A percentile compares a stretch with the other conserved stretches of the same genome.
Evolutionary conservation across 2,888 invertebrate species (phyloP).

Genomic region (Hedya salicella): DNA sequence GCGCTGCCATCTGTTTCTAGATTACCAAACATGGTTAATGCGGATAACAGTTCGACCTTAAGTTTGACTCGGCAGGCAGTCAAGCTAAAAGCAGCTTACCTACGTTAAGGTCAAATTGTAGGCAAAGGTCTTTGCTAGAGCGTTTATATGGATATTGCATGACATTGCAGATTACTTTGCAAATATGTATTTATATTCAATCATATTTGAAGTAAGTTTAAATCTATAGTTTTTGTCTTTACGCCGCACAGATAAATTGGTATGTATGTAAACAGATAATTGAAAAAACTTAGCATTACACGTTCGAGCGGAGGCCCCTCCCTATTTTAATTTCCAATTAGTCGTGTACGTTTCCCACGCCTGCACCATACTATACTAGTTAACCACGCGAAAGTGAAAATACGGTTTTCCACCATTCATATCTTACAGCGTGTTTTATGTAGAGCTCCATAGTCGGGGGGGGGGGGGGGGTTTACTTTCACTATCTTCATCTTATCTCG

Average conservation of each 20-base stretch:
- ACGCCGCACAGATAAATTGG: neutral
- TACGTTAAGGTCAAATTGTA: constrained; percentile 54
- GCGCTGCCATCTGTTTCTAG: constrained; percentile 19
- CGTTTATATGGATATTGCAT: constrained; percentile 38
- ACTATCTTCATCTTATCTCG: constrained; percentile 34
- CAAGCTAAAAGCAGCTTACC: constrained; percentile 52
- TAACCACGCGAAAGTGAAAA: constrained; percentile 54
- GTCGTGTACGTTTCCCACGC: constrained; percentile 48
- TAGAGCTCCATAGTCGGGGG: constrained; percentile 31
- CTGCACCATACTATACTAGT: constrained; percentile 48
- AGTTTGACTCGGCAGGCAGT: constrained; percentile 55
- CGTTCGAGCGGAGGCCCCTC: neutral
- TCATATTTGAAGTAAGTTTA: neutral
- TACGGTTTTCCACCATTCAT: constrained; percentile 46
- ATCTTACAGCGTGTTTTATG: constrained; percentile 42
- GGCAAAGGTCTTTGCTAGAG: constrained; percentile 56
- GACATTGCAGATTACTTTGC: neutral
- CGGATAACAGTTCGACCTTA: constrained; percentile 59
- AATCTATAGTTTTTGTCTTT: neutral
- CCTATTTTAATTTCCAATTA: constrained; percentile 28
- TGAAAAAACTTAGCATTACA: too few relatives aligned
- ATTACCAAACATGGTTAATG: constrained; percentile 51
- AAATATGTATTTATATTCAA: neutral
- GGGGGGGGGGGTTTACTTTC: too few relatives aligned
- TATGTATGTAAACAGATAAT: too few relatives aligned